phyloP scores from a whole-genome alignment of 1,140 invertebrate species.

The Teleopsis dalmanni region DNA sequence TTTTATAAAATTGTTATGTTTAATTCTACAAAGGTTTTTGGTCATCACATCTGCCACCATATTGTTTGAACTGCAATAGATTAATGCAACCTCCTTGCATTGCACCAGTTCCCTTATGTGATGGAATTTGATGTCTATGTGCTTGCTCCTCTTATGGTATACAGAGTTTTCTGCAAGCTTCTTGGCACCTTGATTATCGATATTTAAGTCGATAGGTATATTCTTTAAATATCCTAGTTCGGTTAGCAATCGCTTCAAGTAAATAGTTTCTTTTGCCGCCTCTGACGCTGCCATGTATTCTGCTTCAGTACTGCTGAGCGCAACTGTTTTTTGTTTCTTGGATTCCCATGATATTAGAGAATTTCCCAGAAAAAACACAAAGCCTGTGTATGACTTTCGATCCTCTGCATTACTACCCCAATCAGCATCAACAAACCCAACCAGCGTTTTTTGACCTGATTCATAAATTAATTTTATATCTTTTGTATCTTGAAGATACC shows the following conservation, averaged over 20 bases:
- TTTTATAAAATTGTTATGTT: too few relatives aligned
- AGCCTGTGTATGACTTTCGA: constrained; percentile 22
- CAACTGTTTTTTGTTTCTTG: constrained; percentile 14
- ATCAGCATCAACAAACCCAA: constrained; percentile 18
- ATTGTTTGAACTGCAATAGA: too few relatives aligned
- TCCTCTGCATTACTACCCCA: constrained; percentile 32
- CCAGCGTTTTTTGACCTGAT: constrained; percentile 3
- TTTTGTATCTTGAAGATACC: constrained; percentile 5
- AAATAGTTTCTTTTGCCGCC: constrained; percentile 40
- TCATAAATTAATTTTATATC: constrained; percentile 8
- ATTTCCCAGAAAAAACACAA: constrained; percentile 13
- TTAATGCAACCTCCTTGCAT: too few relatives aligned
- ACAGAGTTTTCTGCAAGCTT: constrained; percentile 29
- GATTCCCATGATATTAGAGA: constrained; percentile 20
- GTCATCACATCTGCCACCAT: too few relatives aligned
- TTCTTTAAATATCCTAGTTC: constrained; percentile 13
- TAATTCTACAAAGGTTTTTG: too few relatives aligned
- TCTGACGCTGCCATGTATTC: constrained; percentile 45
- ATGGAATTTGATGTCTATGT: constrained; percentile 42
- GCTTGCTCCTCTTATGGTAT: constrained; percentile 37
- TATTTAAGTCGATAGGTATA: constrained; percentile 4
- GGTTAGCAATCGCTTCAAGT: constrained; percentile 22
- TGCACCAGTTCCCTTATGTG: constrained; percentile 22
- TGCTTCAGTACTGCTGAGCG: constrained; percentile 22
- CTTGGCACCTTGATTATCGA: constrained; percentile 16